phyloP scores from a whole-genome alignment of 2,113 vertebrate genomes.

The Pachyramphus minor region DNA sequence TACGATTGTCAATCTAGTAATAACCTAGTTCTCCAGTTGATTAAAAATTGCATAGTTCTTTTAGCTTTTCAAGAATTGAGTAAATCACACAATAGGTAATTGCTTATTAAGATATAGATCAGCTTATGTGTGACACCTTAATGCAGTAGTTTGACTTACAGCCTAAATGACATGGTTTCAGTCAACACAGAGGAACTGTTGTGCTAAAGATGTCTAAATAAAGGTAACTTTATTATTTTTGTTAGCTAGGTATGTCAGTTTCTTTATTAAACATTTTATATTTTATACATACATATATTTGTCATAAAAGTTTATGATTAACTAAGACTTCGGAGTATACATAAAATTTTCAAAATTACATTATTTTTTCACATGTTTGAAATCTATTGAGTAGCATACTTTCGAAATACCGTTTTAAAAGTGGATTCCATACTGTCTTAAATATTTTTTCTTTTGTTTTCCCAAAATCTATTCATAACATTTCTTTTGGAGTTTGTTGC shows the following conservation, averaged over 20 bases:
- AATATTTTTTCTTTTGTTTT: not conserved
- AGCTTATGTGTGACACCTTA: rapidly evolving
- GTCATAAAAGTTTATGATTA: not conserved
- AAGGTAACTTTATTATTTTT: not conserved
- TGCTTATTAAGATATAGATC: not conserved
- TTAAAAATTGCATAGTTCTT: not conserved
- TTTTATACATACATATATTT: not conserved
- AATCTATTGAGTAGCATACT: not conserved
- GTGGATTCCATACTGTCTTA: rapidly evolving
- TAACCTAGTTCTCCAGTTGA: not conserved
- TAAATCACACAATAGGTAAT: not conserved
- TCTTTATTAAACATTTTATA: not conserved
- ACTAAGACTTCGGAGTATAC: not conserved
- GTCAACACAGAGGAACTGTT: not conserved
- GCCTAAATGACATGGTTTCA: not conserved
- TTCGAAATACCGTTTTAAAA: not conserved
- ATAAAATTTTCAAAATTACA: not conserved
- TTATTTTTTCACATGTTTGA: not conserved
- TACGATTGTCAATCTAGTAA: not conserved
- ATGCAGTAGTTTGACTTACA: not conserved
- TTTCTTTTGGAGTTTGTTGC: not conserved
- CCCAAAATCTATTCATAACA: not conserved
- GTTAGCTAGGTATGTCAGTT: not conserved
- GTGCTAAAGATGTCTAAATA: not conserved
- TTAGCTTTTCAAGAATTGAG: not conserved